These are phyloP conservation scores for Brienomyrus brachyistius DNA, from an alignment of 2,113 vertebrate genomes.

Conservation along the genomic window DNA sequence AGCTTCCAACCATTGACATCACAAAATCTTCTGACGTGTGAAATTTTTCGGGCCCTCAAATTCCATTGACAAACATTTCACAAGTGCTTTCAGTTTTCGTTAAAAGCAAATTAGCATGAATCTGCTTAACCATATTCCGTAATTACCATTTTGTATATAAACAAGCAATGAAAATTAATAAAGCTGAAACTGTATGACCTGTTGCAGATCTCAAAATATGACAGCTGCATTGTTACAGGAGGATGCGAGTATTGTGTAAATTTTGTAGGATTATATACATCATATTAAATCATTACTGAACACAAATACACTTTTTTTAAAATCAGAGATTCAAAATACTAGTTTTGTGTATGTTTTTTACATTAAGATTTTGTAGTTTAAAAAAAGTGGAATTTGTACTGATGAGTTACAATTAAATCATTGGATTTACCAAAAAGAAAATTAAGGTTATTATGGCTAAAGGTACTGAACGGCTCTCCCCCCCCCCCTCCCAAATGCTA, in stretches of 20 bases:
- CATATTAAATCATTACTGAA: background rate
- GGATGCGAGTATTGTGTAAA: background rate
- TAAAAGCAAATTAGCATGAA: background rate
- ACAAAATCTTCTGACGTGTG: slow-evolving; percentile 46
- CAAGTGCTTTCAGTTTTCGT: background rate
- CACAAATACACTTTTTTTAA: background rate
- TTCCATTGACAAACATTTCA: background rate
- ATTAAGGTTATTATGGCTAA: background rate
- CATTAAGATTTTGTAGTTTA: background rate
- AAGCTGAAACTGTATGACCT: background rate
- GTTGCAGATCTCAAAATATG: background rate
- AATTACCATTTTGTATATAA: background rate
- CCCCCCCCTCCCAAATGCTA: background rate
- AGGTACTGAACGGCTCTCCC: background rate
- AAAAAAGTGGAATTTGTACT: background rate
- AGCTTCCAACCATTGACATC: slow-evolving; percentile 46
- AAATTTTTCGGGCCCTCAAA: slow-evolving; percentile 3
- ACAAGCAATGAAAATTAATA: background rate
- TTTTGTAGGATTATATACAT: background rate
- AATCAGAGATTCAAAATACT: background rate
- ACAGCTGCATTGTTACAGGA: background rate
- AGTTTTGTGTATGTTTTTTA: background rate
- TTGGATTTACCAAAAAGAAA: background rate
- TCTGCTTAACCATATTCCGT: background rate
- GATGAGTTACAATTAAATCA: background rate